Conservation (phyloP, 2,888 invertebrate species). For the Dinocampus coccinellae region DNA sequence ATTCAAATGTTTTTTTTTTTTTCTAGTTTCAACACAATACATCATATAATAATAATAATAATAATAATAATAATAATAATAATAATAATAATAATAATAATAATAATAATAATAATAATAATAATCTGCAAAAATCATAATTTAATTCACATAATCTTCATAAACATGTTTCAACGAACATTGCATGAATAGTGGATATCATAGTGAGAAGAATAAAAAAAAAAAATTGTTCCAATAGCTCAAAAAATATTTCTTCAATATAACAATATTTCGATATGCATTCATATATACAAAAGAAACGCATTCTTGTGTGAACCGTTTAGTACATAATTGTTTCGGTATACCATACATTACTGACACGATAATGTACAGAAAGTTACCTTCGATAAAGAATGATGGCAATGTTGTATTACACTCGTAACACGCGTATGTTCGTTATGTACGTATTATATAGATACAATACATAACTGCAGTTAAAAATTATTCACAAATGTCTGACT, state of each 20-base stretch:
- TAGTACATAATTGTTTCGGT: conserved; percentile 55
- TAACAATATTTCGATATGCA: conserved; percentile 57
- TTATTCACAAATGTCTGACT: not conserved
- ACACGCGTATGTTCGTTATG: conserved; percentile 23
- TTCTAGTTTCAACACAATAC: too few species aligned
- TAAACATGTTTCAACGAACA: conserved; percentile 65
- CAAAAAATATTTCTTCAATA: conserved; percentile 63
- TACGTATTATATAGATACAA: conserved; percentile 24
- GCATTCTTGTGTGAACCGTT: conserved; percentile 62
- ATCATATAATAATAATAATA: conserved; percentile 37
- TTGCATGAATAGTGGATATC: conserved; percentile 53
- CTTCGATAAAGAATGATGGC: conserved; percentile 40
- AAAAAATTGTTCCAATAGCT: conserved; percentile 58
- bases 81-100: conserved; percentile 47
- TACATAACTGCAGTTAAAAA: not conserved
- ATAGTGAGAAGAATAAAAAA: conserved; percentile 52
- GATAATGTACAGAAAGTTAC: conserved; percentile 55
- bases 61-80: conserved; percentile 45
- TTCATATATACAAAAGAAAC: conserved; percentile 66
- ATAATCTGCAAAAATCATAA: too few species aligned
- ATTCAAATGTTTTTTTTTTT: too few species aligned
- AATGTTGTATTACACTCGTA: conserved; percentile 24
- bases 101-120: conserved; percentile 46
- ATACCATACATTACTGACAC: conserved; percentile 56
- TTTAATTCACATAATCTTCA: conserved; percentile 60